Evolutionary conservation across 2,888 invertebrate species (phyloP).

Genomic region (Cyclophora albipunctata): DNA sequence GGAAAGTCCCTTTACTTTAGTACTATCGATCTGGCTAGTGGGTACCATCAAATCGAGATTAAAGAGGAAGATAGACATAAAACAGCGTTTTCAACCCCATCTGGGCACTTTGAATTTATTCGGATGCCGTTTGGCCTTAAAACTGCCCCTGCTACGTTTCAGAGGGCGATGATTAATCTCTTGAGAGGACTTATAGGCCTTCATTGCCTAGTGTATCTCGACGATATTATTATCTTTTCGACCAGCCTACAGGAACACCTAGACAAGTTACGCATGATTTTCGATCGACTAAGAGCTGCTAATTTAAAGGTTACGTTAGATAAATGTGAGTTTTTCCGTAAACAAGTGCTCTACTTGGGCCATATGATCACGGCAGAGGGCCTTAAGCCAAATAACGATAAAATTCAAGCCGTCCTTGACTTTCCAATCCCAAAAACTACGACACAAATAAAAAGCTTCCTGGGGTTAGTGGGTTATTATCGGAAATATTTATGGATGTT

Average conservation of each 20-base stretch:
- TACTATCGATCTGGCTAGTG: slow-evolving; percentile 24
- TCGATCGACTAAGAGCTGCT: slow-evolving; percentile 15
- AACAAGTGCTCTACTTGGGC: background rate
- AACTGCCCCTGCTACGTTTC: slow-evolving; percentile 41
- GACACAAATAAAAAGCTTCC: slow-evolving; percentile 23
- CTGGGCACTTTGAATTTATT: slow-evolving; percentile 22
- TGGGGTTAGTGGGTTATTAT: slow-evolving; percentile 23
- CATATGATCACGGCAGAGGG: background rate
- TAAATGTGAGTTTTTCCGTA: slow-evolving; percentile 14
- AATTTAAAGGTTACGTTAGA: slow-evolving; percentile 23
- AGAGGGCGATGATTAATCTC: slow-evolving; percentile 39
- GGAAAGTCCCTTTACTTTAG: slow-evolving; percentile 23
- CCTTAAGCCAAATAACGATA: background rate
- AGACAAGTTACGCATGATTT: slow-evolving; percentile 16
- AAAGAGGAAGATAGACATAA: slow-evolving; percentile 15
- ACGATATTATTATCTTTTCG: slow-evolving; percentile 33
- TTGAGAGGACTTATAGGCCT: slow-evolving; percentile 30
- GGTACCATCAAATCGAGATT: slow-evolving; percentile 24
- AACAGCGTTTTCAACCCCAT: slow-evolving; percentile 22
- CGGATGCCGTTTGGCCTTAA: slow-evolving; percentile 24
- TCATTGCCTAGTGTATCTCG: slow-evolving; percentile 34
- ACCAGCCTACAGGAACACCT: slow-evolving; percentile 20
- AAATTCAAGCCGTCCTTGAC: background rate
- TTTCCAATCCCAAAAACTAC: slow-evolving; percentile 1
- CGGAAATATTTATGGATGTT: slow-evolving; percentile 20